Conservation (phyloP, 2,888 invertebrate species). For the Acleris emargana region DNA sequence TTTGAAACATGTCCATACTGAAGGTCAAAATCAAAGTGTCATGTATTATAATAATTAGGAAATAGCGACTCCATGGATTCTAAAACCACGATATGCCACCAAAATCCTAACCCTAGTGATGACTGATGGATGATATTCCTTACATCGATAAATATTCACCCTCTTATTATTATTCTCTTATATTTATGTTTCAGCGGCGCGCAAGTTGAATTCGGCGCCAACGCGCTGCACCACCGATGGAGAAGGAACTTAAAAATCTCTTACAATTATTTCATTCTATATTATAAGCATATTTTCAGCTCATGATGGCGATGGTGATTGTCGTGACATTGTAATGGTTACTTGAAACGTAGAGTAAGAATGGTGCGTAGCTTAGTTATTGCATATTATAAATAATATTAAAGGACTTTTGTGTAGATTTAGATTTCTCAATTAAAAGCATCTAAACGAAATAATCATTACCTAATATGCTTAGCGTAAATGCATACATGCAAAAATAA, state of each 20-base stretch:
- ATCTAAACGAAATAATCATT: slow-evolving; percentile 5
- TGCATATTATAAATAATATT: slow-evolving; percentile 2
- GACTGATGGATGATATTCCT: too few relatives aligned
- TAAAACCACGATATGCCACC: too few relatives aligned
- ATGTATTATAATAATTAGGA: too few relatives aligned
- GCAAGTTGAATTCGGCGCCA: slow-evolving; percentile 61
- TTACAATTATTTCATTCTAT: neutral
- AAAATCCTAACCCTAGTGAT: too few relatives aligned
- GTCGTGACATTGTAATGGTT: slow-evolving; percentile 15
- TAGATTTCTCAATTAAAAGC: neutral
- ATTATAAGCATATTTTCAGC: slow-evolving; percentile 19
- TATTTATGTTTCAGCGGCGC: slow-evolving; percentile 52
- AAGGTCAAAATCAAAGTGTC: too few relatives aligned
- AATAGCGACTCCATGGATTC: too few relatives aligned
- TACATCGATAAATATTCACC: too few relatives aligned
- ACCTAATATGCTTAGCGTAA: slow-evolving; percentile 15
- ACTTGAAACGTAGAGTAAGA: slow-evolving; percentile 17
- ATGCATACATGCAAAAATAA: neutral
- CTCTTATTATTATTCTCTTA: too few relatives aligned
- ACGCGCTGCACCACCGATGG: slow-evolving; percentile 61
- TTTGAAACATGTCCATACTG: too few relatives aligned
- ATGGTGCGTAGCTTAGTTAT: slow-evolving; percentile 13
- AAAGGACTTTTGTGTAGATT: slow-evolving; percentile 12
- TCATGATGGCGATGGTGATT: slow-evolving; percentile 8
- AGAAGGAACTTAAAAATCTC: slow-evolving; percentile 39